Base-by-base conservation (phyloP, 1,140 invertebrate genomes). In the Lordiphosa stackelbergi region DNA sequence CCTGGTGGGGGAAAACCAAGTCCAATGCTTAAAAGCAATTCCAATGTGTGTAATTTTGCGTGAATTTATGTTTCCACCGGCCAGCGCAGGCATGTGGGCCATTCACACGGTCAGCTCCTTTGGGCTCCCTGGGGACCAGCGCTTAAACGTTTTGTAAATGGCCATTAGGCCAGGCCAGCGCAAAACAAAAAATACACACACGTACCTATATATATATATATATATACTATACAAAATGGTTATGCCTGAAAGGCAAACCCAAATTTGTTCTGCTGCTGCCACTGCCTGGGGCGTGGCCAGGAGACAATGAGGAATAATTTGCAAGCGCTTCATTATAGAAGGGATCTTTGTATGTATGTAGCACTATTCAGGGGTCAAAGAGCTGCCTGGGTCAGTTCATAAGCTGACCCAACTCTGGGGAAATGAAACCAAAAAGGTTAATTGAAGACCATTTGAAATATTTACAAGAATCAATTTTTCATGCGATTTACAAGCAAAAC, bases 31-130 rank as follows among this genome's bases (percentile, higher is more conserved):
- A 63, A 46, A 34, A 53, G 37, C 60, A 63, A 57, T 68, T 64
- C 60, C 42, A 36, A 68, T 69, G 55, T 65, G 66, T 65, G 61
- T 65, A 65, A 69, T 69, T 69, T 69, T 60, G 66, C 66, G 62
- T 69, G 52, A 69, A 69, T 69, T 69, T 66, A 69, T 69, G 62
- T 51, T 65, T 60, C 24, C 43, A n/a, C 24, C 47, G 42, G 11
- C 35, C 40, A 19, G 31, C 9, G 16, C 53, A 48, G 63, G 58
- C 65, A 68, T 68, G 65, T 68, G 65, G 60, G 60, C 48, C 65
- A 68, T 68, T 68, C 65, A 64, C 65, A 68, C 65, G 65, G 53
- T 8, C 28, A 46, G 28, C 43, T 24, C 43, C 43, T 46, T 46
- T 24, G 43, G 43, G 31, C 31, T 6, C 19, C 22, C 22, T 31